Percentiles rank a stretch among this genome's conserved stretches.
These are phyloP conservation scores for Chaetura pelagica DNA, from an alignment of 2,113 vertebrate species.

Conservation along the genomic window DNA sequence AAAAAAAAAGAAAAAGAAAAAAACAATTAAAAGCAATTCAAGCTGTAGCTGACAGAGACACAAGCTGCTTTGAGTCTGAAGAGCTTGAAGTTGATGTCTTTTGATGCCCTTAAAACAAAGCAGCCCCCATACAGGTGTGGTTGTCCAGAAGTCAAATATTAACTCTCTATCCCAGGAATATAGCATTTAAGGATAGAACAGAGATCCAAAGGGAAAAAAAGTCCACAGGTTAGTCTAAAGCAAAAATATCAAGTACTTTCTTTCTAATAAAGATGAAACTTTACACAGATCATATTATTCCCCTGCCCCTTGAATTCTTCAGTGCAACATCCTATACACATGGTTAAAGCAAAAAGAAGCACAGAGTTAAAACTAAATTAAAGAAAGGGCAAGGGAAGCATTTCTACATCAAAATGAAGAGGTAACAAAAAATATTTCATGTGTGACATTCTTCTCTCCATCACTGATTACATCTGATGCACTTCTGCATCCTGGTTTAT, in stretches of 20 bases:
- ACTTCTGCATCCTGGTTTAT: not conserved
- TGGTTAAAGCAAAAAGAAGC: not conserved
- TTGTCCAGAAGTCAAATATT: not conserved
- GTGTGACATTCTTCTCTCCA: not conserved
- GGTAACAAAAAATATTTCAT: not conserved
- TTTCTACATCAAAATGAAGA: not conserved
- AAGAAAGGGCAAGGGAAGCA: not conserved
- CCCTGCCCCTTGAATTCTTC: not conserved
- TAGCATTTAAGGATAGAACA: not conserved
- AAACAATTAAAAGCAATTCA: not conserved
- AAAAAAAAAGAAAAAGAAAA: too few relatives aligned
- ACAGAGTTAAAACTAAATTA: not conserved
- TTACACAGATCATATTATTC: not conserved
- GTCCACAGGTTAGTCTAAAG: not conserved
- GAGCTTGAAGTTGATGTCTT: not conserved
- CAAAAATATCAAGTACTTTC: not conserved
- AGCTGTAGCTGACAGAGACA: not conserved
- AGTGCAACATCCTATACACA: not conserved
- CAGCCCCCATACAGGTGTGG: not conserved
- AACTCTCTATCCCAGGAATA: not conserved
- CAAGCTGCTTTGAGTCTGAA: not conserved
- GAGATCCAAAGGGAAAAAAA: not conserved
- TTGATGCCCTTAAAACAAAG: not conserved
- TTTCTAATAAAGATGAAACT: not conserved
- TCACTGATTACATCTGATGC: not conserved